A percentile compares a stretch with the other conserved stretches of the same genome.
These are phyloP conservation scores for Drosophila putrida DNA, from an alignment of 2,888 invertebrate species.

Conservation along the genomic window DNA sequence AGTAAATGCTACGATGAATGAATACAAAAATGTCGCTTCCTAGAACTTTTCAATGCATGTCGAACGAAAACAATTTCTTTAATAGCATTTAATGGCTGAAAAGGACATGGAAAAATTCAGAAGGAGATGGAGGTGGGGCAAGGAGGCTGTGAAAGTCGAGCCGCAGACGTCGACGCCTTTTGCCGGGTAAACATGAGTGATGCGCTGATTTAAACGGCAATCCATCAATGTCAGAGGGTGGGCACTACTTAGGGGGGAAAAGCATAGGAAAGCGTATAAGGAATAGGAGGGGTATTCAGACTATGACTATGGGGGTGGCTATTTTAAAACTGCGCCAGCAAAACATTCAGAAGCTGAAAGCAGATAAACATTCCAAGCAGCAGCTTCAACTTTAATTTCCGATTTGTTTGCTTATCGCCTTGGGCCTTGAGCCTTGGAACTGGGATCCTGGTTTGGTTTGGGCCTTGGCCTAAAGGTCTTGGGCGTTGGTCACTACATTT, in stretches of 20 bases:
- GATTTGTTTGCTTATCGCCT: slow-evolving; percentile 76
- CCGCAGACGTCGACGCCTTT: slow-evolving; percentile 40
- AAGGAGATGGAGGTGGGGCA: not conserved
- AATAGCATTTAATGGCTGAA: slow-evolving; percentile 72
- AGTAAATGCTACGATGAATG: slow-evolving; percentile 47
- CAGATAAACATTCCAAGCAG: slow-evolving; percentile 54
- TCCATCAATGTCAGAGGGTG: slow-evolving; percentile 84
- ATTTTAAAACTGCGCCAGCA: slow-evolving; percentile 62
- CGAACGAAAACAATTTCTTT: slow-evolving; percentile 72
- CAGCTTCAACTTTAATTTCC: slow-evolving; percentile 77
- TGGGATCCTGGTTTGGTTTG: not conserved
- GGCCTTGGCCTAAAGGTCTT: slow-evolving; percentile 1
- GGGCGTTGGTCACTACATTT: slow-evolving; percentile 42
- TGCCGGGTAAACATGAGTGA: slow-evolving; percentile 80
- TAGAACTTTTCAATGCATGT: slow-evolving; percentile 52
- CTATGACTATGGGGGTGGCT: slow-evolving; percentile 36
- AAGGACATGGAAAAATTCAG: slow-evolving; percentile 37
- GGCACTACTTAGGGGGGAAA: slow-evolving; percentile 25
- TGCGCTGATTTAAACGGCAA: slow-evolving; percentile 85
- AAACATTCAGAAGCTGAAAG: slow-evolving; percentile 18
- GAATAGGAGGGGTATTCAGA: slow-evolving; percentile 22
- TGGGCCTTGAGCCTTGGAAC: not conserved
- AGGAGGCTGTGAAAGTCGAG: slow-evolving; percentile 65
- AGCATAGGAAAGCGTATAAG: not conserved
- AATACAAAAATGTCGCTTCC: slow-evolving; percentile 60